phyloP scores from a whole-genome alignment of 2,888 invertebrate species.

The Nasonia oneida region DNA sequence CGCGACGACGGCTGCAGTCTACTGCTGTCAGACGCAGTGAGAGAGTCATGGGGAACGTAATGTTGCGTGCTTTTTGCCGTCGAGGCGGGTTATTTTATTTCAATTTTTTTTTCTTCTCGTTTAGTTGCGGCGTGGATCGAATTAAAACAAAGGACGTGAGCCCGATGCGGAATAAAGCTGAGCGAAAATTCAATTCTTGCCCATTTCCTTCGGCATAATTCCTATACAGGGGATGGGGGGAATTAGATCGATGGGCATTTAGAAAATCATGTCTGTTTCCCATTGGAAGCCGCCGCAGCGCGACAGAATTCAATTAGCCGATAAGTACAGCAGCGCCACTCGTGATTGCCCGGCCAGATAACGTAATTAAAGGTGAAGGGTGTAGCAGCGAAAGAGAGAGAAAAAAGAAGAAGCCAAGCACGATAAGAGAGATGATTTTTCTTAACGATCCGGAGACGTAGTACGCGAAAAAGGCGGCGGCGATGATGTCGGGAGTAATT shows the following conservation, averaged over 20 bases:
- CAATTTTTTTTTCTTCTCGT: neutral
- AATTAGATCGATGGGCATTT: neutral
- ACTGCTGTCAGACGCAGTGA: constrained; percentile 3
- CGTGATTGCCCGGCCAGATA: constrained; percentile 4
- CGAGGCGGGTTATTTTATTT: neutral
- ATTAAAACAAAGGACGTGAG: constrained; percentile 27
- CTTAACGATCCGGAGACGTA: constrained; percentile 60
- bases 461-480: constrained; percentile 64
- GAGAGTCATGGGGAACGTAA: constrained; percentile 14
- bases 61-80: constrained; percentile 14
- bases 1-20: neutral
- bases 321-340: constrained; percentile 6
- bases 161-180: too few species aligned
- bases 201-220: neutral
- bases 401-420: neutral
- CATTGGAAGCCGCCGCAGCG: neutral
- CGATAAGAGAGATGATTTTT: constrained; percentile 44
- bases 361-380: constrained; percentile 10
- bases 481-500: constrained; percentile 64
- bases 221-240: neutral
- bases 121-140: neutral
- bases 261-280: constrained; percentile 10
- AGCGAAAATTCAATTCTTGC: neutral
- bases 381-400: neutral
- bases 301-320: constrained; percentile 12